Percentiles rank a stretch among this genome's conserved stretches.
Evolutionary conservation across 2,888 invertebrate species (phyloP).

Genomic region (Willowsia nigromaculata): DNA sequence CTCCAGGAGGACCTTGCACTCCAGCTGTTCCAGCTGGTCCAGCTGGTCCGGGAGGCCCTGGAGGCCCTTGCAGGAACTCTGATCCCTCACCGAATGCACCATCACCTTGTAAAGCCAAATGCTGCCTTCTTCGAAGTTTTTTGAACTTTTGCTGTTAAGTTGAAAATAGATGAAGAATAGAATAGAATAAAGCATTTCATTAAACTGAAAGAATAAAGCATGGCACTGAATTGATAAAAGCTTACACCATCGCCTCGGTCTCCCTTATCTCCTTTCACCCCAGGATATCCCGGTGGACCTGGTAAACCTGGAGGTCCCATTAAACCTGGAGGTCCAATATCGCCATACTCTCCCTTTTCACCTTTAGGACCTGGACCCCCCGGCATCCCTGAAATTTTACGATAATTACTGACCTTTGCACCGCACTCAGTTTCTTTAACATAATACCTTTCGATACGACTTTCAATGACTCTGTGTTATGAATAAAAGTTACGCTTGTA

Average conservation of each 20-base stretch:
- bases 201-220: too few relatives aligned
- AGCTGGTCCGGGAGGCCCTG: slow-evolving; percentile 85
- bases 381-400: slow-evolving; percentile 85
- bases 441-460: too few relatives aligned
- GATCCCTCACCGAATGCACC: slow-evolving; percentile 86
- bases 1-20: slow-evolving; percentile 91
- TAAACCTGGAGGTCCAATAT: slow-evolving; percentile 95
- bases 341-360: slow-evolving; percentile 86
- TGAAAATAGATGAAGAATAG: too few relatives aligned
- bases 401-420: too few relatives aligned
- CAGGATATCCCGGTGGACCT: slow-evolving; percentile 84
- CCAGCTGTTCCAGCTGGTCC: slow-evolving; percentile 86
- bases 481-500: too few relatives aligned
- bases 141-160: slow-evolving; percentile 90
- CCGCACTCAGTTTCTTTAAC: too few relatives aligned
- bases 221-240: slow-evolving; percentile 85
- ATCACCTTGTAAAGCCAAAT: slow-evolving; percentile 84
- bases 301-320: slow-evolving; percentile 87
- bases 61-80: slow-evolving; percentile 77
- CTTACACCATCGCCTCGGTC: slow-evolving; percentile 88
- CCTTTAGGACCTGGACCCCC: slow-evolving; percentile 81
- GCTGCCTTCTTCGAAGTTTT: slow-evolving; percentile 89
- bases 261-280: slow-evolving; percentile 93
- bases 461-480: too few relatives aligned
- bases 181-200: too few relatives aligned